phyloP scores from a whole-genome alignment of 2,888 invertebrate genomes.

The Cetonia aurata region DNA sequence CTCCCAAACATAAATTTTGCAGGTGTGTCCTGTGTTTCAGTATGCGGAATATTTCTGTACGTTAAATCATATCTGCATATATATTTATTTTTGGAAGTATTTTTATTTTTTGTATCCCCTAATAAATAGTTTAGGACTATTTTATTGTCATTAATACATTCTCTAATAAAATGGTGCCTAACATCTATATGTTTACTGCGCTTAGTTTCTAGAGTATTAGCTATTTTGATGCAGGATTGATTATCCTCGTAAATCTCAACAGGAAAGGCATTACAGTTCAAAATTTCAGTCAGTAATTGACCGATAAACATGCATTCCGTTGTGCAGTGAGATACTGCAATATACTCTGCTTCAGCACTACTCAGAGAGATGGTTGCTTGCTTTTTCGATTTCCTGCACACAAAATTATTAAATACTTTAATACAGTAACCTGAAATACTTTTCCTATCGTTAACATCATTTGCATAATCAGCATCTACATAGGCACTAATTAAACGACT shows the following conservation, averaged over 20 bases:
- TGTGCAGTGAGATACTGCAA: slow-evolving; percentile 47
- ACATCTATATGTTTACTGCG: too few species aligned
- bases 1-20: too few species aligned
- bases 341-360: slow-evolving; percentile 50
- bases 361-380: slow-evolving; percentile 47
- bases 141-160: too few species aligned
- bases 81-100: too few species aligned
- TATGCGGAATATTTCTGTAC: too few species aligned
- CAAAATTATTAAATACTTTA: slow-evolving; percentile 48
- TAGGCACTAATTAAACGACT: slow-evolving; percentile 33
- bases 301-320: slow-evolving; percentile 49
- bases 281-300: slow-evolving; percentile 42
- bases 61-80: too few species aligned
- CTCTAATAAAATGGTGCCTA: too few species aligned
- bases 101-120: too few species aligned
- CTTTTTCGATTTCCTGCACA: slow-evolving; percentile 49
- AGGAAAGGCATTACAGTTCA: neutral
- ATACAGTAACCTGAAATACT: slow-evolving; percentile 50
- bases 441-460: slow-evolving; percentile 47
- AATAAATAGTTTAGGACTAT: too few species aligned
- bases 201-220: neutral
- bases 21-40: too few species aligned
- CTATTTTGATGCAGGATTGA: slow-evolving; percentile 12
- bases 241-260: slow-evolving; percentile 15
- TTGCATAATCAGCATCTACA: slow-evolving; percentile 52